Percentiles rank a stretch among this genome's conserved stretches.
Conservation (phyloP, 2,888 invertebrate species). For the Rotaria sp. region DNA sequence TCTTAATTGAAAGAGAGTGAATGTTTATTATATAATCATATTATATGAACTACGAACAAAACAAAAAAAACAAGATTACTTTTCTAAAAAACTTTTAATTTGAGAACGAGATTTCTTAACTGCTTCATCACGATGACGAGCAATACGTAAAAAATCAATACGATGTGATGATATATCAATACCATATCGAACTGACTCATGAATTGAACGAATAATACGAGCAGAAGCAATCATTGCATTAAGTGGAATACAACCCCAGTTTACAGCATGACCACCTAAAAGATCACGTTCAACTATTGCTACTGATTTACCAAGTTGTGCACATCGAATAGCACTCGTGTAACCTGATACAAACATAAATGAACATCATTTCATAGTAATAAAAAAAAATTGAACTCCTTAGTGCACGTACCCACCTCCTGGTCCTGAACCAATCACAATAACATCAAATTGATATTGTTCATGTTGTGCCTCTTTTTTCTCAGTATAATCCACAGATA, state of each 20-base stretch:
- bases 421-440: background rate
- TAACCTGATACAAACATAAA: background rate
- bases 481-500: no score
- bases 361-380: background rate
- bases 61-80: background rate
- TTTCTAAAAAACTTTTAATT: background rate
- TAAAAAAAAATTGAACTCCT: background rate
- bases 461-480: background rate
- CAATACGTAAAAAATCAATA: background rate
- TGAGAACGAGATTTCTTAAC: background rate
- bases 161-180: background rate
- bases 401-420: background rate
- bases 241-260: background rate
- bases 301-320: background rate
- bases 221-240: background rate
- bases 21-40: background rate
- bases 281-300: slow-evolving; percentile 10
- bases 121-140: background rate
- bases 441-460: background rate
- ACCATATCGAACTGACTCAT: background rate
- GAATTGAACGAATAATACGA: background rate
- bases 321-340: background rate
- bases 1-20: background rate
- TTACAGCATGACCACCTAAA: background rate
- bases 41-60: no score